phyloP scores from a whole-genome alignment of 2,888 invertebrate genomes.

The Gari tellinella region DNA sequence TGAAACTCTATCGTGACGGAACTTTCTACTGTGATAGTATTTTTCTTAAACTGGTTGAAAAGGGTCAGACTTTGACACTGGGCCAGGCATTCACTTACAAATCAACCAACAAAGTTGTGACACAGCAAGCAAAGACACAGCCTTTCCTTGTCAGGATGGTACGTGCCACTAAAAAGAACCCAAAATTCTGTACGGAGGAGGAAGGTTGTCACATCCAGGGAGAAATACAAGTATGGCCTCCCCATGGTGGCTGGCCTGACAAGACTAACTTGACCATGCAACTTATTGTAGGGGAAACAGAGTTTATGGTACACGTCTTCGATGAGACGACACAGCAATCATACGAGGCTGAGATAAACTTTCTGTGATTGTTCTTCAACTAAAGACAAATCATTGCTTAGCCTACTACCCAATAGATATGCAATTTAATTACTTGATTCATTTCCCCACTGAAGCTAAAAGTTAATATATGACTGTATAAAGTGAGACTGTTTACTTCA shows the following conservation, averaged over 20 bases:
- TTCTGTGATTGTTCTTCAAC: constrained; percentile 28
- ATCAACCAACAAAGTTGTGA: constrained; percentile 7
- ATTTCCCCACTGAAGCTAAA: too few relatives aligned
- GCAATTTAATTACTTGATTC: too few relatives aligned
- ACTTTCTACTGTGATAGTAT: constrained; percentile 18
- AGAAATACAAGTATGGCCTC: constrained; percentile 24
- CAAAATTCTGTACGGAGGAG: constrained; percentile 23
- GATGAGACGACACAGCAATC: constrained; percentile 20
- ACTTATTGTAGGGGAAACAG: constrained; percentile 30
- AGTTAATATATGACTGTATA: too few relatives aligned
- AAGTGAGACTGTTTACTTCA: too few relatives aligned
- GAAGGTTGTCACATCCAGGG: constrained; percentile 29
- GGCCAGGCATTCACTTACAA: constrained; percentile 13
- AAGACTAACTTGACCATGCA: constrained; percentile 12
- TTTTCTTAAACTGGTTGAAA: constrained; percentile 31
- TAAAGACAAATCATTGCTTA: too few relatives aligned
- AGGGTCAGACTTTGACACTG: constrained; percentile 15
- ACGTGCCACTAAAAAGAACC: constrained; percentile 16
- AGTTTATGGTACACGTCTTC: constrained; percentile 29
- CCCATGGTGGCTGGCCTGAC: constrained; percentile 28
- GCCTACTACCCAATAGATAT: too few relatives aligned
- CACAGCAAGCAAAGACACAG: constrained; percentile 14
- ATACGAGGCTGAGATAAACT: constrained; percentile 31
- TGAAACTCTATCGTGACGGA: constrained; percentile 21
- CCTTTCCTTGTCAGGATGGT: constrained; percentile 13